Conservation (phyloP, 2,797 vertebrate species). For the Simalia tracyae region DNA sequence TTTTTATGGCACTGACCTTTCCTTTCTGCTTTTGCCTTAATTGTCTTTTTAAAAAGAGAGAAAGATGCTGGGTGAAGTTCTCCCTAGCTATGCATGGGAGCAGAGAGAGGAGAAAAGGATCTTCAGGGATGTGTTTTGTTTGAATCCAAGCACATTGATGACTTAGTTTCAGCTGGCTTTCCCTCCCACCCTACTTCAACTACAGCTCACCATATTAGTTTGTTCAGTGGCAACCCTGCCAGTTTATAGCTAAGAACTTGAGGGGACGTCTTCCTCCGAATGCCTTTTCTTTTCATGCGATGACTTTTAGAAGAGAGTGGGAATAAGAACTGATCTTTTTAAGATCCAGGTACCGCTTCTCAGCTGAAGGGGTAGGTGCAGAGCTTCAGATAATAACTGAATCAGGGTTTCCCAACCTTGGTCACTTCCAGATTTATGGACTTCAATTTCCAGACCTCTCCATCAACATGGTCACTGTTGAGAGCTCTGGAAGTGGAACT, state of each 20-base stretch:
- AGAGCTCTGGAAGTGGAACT: too few species aligned
- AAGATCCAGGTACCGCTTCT: too few species aligned
- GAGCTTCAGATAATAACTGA: too few species aligned
- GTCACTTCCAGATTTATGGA: too few species aligned
- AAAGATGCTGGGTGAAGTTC: neutral
- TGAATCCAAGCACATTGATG: neutral
- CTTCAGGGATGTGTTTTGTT: neutral
- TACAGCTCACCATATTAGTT: too few species aligned
- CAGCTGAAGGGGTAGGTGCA: too few species aligned
- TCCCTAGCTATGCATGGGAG: neutral
- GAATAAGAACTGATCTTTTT: neutral
- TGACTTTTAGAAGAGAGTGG: neutral
- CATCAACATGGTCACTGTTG: too few species aligned
- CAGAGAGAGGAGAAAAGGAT: neutral
- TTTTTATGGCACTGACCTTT: conserved; percentile 28
- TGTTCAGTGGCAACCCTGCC: neutral
- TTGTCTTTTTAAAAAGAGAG: conserved; percentile 17
- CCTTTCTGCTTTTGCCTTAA: neutral
- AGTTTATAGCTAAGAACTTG: neutral
- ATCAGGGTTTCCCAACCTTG: too few species aligned
- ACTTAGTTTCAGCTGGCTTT: neutral
- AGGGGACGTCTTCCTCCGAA: neutral
- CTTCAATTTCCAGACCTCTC: too few species aligned
- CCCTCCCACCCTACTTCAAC: neutral
- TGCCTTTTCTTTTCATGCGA: neutral